Conservation (phyloP, 2,797 vertebrate genomes). For the Phaenicophaeus curvirostris region DNA sequence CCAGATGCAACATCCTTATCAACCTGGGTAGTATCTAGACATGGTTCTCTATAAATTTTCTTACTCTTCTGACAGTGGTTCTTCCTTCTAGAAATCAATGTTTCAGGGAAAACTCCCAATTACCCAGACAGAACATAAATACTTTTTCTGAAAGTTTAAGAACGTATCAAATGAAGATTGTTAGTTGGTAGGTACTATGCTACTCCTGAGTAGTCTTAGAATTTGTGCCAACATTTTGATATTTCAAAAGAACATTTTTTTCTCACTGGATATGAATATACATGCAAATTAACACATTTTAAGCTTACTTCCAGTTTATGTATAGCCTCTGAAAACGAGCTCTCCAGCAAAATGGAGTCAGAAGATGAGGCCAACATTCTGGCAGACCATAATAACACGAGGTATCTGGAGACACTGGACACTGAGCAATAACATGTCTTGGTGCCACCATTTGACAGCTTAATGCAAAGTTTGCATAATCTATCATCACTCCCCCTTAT, state of each 20-base stretch:
- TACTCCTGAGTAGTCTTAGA: background rate
- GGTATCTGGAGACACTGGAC: background rate
- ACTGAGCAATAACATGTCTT: background rate
- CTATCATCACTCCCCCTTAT: background rate
- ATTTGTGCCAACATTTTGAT: background rate
- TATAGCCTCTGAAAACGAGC: background rate
- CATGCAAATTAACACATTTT: background rate
- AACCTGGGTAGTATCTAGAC: fast-evolving
- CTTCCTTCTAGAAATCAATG: background rate
- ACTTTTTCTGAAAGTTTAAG: background rate
- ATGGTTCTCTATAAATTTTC: background rate
- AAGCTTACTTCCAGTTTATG: background rate
- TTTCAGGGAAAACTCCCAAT: background rate
- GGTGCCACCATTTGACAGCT: background rate
- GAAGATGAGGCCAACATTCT: background rate
- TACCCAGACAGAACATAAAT: background rate
- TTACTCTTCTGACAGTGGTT: background rate
- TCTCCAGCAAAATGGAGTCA: background rate
- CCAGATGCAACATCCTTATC: background rate
- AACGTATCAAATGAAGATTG: fast-evolving
- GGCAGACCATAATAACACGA: background rate
- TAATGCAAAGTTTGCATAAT: background rate
- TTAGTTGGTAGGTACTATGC: background rate
- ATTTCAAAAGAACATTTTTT: background rate
- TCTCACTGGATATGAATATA: background rate